Conservation (phyloP, 2,888 invertebrate species). For the Platerodrilus igneus region DNA sequence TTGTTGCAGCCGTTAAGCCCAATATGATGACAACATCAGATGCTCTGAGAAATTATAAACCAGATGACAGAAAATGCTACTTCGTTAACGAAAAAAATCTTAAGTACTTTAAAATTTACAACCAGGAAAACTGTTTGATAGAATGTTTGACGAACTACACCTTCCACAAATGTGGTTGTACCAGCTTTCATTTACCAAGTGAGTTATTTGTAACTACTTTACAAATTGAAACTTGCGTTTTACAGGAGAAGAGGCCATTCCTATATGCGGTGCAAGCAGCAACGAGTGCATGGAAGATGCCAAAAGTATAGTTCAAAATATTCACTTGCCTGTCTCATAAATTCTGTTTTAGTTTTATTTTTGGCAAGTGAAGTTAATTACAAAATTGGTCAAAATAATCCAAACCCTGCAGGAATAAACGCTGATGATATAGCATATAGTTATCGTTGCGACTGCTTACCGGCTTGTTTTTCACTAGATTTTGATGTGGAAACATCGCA, state of each 20-base stretch:
- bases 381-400: too few species aligned
- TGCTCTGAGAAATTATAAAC: conserved; percentile 57
- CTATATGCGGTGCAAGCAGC: too few species aligned
- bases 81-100: conserved; percentile 59
- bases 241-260: neutral
- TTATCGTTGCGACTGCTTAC: too few species aligned
- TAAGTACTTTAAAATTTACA: conserved; percentile 59
- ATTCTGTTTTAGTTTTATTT: too few species aligned
- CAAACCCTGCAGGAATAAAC: too few species aligned
- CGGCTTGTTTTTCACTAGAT: too few species aligned
- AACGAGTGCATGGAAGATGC: too few species aligned
- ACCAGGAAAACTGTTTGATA: conserved; percentile 62
- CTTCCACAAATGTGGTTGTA: conserved; percentile 54
- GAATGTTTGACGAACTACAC: conserved; percentile 64
- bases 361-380: too few species aligned
- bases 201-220: conserved; percentile 19
- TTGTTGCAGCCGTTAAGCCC: conserved; percentile 62
- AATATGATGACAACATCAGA: conserved; percentile 65
- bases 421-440: too few species aligned
- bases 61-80: conserved; percentile 59
- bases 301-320: too few species aligned
- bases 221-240: neutral
- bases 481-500: too few species aligned
- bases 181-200: conserved; percentile 60
- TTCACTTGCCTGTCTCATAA: too few species aligned